These are phyloP conservation scores for Nematostella vectensis DNA, from an alignment of 92 coral and sea anemone species.

Conservation along the genomic window DNA sequence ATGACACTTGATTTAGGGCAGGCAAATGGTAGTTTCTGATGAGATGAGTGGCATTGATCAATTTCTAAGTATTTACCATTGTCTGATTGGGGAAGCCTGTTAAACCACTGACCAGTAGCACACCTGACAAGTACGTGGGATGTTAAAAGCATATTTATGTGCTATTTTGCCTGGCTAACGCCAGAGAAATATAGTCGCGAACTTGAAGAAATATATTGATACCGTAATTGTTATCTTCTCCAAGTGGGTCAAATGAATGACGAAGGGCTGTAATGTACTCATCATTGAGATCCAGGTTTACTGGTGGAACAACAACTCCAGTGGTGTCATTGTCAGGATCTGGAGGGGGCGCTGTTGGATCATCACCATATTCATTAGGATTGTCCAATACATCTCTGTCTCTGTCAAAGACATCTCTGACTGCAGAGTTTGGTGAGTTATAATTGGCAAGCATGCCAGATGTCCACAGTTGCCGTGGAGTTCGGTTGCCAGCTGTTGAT, in stretches of 20 bases:
- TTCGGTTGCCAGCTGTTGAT: slow-evolving; percentile 26
- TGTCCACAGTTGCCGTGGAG: slow-evolving; percentile 34
- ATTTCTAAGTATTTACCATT: no score
- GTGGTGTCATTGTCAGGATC: slow-evolving; percentile 19
- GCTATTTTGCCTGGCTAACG: no score
- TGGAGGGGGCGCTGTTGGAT: slow-evolving; percentile 28
- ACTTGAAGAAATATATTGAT: slow-evolving; percentile 17
- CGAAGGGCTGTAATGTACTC: not conserved
- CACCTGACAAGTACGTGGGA: no score
- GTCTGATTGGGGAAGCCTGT: no score
- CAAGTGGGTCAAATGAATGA: slow-evolving; percentile 4
- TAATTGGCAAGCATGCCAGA: slow-evolving; percentile 17
- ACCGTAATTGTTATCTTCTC: slow-evolving; percentile 15
- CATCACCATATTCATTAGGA: slow-evolving; percentile 14
- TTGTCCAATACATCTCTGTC: slow-evolving; percentile 8
- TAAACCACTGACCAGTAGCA: no score
- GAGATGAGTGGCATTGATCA: no score
- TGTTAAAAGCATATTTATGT: no score
- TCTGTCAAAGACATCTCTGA: slow-evolving; percentile 5
- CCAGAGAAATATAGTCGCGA: slow-evolving; percentile 5
- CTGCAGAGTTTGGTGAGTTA: slow-evolving; percentile 14
- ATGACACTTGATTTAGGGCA: no score
- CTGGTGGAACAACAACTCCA: slow-evolving; percentile 12
- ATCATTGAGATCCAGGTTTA: not conserved
- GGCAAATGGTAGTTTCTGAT: no score